A percentile compares a stretch with the other conserved stretches of the same genome.
These are phyloP conservation scores for Luperina testacea DNA, from an alignment of 2,888 invertebrate species.

Conservation along the genomic window DNA sequence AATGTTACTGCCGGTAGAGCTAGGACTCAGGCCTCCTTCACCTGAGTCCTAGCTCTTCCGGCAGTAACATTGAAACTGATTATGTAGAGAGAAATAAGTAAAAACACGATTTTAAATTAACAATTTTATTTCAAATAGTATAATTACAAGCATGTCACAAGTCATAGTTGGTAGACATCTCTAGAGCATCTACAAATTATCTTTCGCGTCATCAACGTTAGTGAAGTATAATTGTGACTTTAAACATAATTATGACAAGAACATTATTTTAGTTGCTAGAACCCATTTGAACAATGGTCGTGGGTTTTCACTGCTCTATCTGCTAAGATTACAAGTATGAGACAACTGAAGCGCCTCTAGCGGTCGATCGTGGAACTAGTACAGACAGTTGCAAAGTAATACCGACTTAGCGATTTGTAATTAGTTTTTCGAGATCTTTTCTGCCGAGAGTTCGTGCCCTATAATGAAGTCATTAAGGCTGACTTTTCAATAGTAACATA, in stretches of 20 bases:
- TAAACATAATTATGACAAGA: conserved; percentile 35
- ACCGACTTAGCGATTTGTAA: not conserved
- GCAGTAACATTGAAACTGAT: too few relatives aligned
- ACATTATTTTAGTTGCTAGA: conserved; percentile 34
- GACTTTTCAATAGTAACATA: not conserved
- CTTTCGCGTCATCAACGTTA: conserved; percentile 45
- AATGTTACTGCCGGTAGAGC: too few relatives aligned
- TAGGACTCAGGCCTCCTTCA: too few relatives aligned
- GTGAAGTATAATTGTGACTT: conserved; percentile 39
- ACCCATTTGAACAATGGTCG: conserved; percentile 15
- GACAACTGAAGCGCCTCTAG: conserved; percentile 14
- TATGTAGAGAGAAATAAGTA: not conserved
- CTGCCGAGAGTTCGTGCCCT: not conserved
- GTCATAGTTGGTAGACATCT: conserved; percentile 49
- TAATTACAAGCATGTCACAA: conserved; percentile 65
- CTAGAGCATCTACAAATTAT: conserved; percentile 51
- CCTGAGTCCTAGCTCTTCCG: too few relatives aligned
- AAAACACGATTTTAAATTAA: conserved; percentile 49
- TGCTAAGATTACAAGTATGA: not conserved
- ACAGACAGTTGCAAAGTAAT: not conserved
- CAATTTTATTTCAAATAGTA: conserved; percentile 65
- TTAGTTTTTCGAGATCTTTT: not conserved
- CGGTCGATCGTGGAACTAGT: conserved; percentile 20
- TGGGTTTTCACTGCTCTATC: not conserved
- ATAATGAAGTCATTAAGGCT: not conserved